These are phyloP conservation scores for Acleris sparsana DNA, from an alignment of 2,888 invertebrate genomes.

Conservation along the genomic window DNA sequence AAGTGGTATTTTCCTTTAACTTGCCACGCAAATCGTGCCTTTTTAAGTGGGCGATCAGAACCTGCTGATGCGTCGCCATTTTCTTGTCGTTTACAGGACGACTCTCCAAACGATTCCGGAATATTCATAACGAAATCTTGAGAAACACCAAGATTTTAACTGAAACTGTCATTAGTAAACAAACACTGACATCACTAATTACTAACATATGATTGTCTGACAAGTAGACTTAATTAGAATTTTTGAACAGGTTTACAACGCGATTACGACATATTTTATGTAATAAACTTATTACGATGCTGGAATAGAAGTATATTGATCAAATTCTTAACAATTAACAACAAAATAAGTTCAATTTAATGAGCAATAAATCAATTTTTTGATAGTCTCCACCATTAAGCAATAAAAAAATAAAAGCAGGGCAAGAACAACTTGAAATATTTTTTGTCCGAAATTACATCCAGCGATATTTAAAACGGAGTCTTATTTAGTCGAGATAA, in stretches of 20 bases:
- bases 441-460: slow-evolving; percentile 24
- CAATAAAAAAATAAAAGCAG: slow-evolving; percentile 34
- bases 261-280: slow-evolving; percentile 32
- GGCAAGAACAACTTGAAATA: slow-evolving; percentile 31
- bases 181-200: slow-evolving; percentile 80
- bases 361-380: slow-evolving; percentile 35
- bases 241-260: slow-evolving; percentile 39
- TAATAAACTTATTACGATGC: slow-evolving; percentile 17
- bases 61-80: slow-evolving; percentile 78
- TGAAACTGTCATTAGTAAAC: slow-evolving; percentile 73
- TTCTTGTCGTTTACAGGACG: slow-evolving; percentile 79
- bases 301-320: slow-evolving; percentile 11
- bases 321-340: slow-evolving; percentile 7
- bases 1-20: slow-evolving; percentile 86
- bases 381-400: slow-evolving; percentile 34
- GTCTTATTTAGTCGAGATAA: fast-evolving
- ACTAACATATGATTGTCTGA: slow-evolving; percentile 79
- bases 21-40: slow-evolving; percentile 87
- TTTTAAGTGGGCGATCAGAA: slow-evolving; percentile 85
- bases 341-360: slow-evolving; percentile 8
- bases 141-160: slow-evolving; percentile 44
- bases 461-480: background rate
- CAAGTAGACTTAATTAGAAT: slow-evolving; percentile 63
- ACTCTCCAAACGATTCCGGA: slow-evolving; percentile 67
- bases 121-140: slow-evolving; percentile 64